A percentile compares a stretch with the other conserved stretches of the same genome.
Evolutionary conservation across 2,888 invertebrate species (phyloP).

Genomic region (Diarsia mendica): DNA sequence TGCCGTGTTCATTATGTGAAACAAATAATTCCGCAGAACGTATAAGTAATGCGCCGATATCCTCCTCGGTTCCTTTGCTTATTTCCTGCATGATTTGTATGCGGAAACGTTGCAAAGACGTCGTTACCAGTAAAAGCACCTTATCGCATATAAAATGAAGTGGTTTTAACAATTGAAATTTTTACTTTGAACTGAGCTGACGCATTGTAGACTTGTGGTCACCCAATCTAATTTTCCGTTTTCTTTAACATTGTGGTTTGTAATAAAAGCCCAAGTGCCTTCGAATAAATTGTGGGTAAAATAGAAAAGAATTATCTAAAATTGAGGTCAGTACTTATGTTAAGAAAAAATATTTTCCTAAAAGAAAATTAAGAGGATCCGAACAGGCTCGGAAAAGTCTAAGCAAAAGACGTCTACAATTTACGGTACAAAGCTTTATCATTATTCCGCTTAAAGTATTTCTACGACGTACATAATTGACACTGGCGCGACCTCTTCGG

Average conservation of each 20-base stretch:
- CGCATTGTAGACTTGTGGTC: conserved; percentile 10
- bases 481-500: conserved; percentile 47
- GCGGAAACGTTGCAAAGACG: conserved; percentile 72
- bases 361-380: background rate
- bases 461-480: conserved; percentile 60
- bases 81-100: conserved; percentile 74
- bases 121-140: conserved; percentile 65
- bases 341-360: background rate
- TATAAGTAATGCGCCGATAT: conserved; percentile 68
- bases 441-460: conserved; percentile 29
- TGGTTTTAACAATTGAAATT: conserved; percentile 50
- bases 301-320: conserved; percentile 6
- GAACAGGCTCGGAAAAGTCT: background rate
- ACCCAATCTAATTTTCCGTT: conserved; percentile 21
- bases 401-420: conserved; percentile 24
- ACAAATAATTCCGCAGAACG: conserved; percentile 54
- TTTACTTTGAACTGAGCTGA: conserved; percentile 41
- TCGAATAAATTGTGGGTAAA: conserved; percentile 12
- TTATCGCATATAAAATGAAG: conserved; percentile 52
- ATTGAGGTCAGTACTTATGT: background rate
- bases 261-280: background rate
- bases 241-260: background rate
- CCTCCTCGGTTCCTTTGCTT: conserved; percentile 68
- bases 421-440: conserved; percentile 29
- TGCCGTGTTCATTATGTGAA: conserved; percentile 48